These are phyloP conservation scores for Pammene fasciana DNA, from an alignment of 2,888 invertebrate genomes.

Conservation along the genomic window DNA sequence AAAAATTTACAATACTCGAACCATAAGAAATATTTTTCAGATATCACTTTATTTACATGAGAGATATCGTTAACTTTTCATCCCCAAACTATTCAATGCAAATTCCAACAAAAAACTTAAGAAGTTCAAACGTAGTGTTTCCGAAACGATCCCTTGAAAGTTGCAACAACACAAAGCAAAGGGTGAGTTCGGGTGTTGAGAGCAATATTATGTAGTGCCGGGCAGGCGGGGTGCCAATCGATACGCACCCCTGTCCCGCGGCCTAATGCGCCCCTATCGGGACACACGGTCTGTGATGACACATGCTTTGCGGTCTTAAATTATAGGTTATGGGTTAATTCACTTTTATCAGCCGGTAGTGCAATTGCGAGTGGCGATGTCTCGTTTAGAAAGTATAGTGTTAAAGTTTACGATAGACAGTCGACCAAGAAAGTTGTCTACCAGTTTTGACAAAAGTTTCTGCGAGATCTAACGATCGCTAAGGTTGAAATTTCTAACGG, in stretches of 20 bases:
- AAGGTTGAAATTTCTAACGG: too few relatives aligned
- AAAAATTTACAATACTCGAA: too few relatives aligned
- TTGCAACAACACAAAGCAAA: conserved; percentile 68
- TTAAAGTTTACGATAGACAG: too few relatives aligned
- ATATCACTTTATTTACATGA: too few relatives aligned
- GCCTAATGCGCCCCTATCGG: conserved; percentile 72
- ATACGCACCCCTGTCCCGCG: conserved; percentile 73
- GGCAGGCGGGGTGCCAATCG: conserved; percentile 66
- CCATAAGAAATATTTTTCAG: too few relatives aligned
- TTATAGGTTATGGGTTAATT: conserved; percentile 5
- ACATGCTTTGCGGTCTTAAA: conserved; percentile 17
- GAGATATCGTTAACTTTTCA: not conserved
- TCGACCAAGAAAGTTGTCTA: too few relatives aligned
- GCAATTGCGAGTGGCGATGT: not conserved
- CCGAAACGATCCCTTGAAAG: conserved; percentile 64
- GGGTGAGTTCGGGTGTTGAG: conserved; percentile 61
- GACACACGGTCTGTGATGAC: conserved; percentile 46
- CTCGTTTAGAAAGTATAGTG: not conserved
- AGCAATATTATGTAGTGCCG: conserved; percentile 67
- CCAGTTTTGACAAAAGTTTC: too few relatives aligned
- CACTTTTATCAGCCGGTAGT: not conserved
- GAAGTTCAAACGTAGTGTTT: conserved; percentile 51
- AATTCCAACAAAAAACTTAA: conserved; percentile 34
- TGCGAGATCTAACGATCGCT: too few relatives aligned
- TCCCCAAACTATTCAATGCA: conserved; percentile 22